Conservation (phyloP, 2,113 vertebrate genomes). For the Callipepla squamata region DNA sequence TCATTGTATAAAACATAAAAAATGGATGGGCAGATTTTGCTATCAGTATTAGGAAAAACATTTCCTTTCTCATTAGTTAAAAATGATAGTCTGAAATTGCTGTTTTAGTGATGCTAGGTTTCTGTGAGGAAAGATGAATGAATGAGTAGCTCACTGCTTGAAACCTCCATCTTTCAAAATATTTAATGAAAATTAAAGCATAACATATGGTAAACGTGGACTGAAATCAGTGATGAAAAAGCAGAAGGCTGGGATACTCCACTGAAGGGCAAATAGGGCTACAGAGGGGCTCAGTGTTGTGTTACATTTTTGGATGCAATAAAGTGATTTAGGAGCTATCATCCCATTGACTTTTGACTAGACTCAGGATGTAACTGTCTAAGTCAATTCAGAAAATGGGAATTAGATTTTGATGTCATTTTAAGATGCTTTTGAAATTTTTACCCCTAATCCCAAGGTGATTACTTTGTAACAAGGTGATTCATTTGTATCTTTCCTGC, state of each 20-base stretch:
- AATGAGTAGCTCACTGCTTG: conserved; percentile 40
- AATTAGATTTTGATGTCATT: conserved; percentile 64
- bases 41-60: conserved; percentile 20
- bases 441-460: conserved; percentile 47
- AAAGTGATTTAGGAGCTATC: conserved; percentile 55
- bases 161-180: conserved; percentile 64
- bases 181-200: conserved; percentile 55
- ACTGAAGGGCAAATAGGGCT: background rate
- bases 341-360: conserved; percentile 57
- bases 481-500: conserved; percentile 47
- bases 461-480: conserved; percentile 68
- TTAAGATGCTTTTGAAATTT: conserved; percentile 67
- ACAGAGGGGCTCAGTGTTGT: background rate
- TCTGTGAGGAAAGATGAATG: conserved; percentile 47
- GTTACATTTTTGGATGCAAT: conserved; percentile 43
- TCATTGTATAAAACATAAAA: conserved; percentile 15
- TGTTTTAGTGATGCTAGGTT: conserved; percentile 43
- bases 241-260: background rate
- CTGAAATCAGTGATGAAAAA: conserved; percentile 35
- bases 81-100: conserved; percentile 41
- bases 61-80: conserved; percentile 56
- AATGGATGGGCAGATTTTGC: conserved; percentile 5
- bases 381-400: conserved; percentile 63
- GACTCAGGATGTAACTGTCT: conserved; percentile 40
- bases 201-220: conserved; percentile 46